Base-by-base conservation (phyloP, 2,113 vertebrate genomes). In the Alosa alosa region DNA sequence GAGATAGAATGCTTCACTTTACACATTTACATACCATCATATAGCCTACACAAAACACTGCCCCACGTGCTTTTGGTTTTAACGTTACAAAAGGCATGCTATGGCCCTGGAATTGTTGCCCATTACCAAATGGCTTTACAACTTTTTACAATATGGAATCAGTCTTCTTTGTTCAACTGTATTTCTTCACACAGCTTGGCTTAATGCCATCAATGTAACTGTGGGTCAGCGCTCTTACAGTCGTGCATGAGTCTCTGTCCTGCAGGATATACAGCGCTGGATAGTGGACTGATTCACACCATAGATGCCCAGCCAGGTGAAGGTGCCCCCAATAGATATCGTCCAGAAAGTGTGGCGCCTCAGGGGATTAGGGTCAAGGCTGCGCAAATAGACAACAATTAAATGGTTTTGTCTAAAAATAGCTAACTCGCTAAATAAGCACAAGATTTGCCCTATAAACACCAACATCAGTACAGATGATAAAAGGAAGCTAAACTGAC, bases 321-420 rank as follows among this genome's bases (percentile, higher is more conserved):
- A 97, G 0, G 96, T 96, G 85, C 97, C 97, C 39, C 97, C 97
- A 6, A 97, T 81, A 36, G 91, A 55, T 25, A 97, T 92, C 4
- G 97, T 97, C 97, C 97, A 97, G 88, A 97, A 95, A 0, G 96
- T 97, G 4, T 97, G 96, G 15, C 97, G 84, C 82, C 95, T 95
- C 84, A 97, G 90, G 46, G 97, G 97, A 60, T 96, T 95, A 0
- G 85, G 18, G 41, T 95, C 94, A 90, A 95, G 96, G 89, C 94
- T 96, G 78, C 10, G 49, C 75, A 39, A 17, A 82, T 44, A 46
- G 15, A 82, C 41, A 2, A 72, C 64, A 36, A 36, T 60, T 7
- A 18, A 60, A 22, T 60, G 3, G 55, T 18, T 22, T 22, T 22
- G 20, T 60, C 55, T 60, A 22, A 1, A 7, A 60, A 0, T 55